Evolutionary conservation across 2,113 vertebrate species (phyloP).

Genomic region (Pyxicephalus adspersus): DNA sequence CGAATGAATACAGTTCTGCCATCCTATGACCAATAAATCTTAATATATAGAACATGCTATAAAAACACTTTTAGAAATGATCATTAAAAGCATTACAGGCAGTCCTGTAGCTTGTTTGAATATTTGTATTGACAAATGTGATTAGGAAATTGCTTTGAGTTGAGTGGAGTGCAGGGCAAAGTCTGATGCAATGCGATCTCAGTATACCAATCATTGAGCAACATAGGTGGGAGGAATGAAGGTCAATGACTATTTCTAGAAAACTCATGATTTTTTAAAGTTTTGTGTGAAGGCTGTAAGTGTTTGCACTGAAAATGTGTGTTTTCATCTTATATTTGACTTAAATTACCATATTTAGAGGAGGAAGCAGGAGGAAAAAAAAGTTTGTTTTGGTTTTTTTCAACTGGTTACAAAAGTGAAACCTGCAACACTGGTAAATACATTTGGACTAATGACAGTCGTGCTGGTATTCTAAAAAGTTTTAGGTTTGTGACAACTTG

Average conservation of each 20-base stretch:
- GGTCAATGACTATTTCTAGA: conserved; percentile 31
- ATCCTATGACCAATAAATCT: too few relatives aligned
- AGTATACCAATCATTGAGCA: conserved; percentile 26
- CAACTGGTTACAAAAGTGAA: too few relatives aligned
- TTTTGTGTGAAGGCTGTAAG: not conserved
- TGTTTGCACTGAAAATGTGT: not conserved
- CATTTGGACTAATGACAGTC: too few relatives aligned
- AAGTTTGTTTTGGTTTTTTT: too few relatives aligned
- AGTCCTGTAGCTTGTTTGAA: not conserved
- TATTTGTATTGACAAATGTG: conserved; percentile 19
- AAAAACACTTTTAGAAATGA: not conserved
- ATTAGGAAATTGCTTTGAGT: not conserved
- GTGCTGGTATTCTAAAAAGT: too few relatives aligned
- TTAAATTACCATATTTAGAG: too few relatives aligned
- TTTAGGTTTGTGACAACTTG: too few relatives aligned
- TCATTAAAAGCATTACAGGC: not conserved
- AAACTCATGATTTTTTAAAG: not conserved
- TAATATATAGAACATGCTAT: too few relatives aligned
- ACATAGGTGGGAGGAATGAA: conserved; percentile 21
- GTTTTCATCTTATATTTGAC: too few relatives aligned
- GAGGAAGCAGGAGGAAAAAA: too few relatives aligned
- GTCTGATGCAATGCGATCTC: conserved; percentile 29
- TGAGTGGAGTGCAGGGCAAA: not conserved
- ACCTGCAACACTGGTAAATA: too few relatives aligned
- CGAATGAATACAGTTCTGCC: too few relatives aligned